Base-by-base conservation (phyloP, 2,797 vertebrate genomes). In the Typhlichthys eigenmanni region DNA sequence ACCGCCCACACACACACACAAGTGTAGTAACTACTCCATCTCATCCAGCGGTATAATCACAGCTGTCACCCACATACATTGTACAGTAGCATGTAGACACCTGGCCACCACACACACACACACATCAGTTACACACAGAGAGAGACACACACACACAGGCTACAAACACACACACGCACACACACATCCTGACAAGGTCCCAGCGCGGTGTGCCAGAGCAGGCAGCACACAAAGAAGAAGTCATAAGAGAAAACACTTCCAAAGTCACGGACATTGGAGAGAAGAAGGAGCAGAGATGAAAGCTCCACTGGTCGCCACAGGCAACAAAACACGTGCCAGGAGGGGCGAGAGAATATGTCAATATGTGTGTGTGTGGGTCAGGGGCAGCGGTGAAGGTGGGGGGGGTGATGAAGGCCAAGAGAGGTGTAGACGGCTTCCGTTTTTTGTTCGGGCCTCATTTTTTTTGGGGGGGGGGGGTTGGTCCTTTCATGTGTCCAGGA, bases 401-500 rank as follows among this genome's bases (percentile, higher is more conserved):
- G 43, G 47, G 43, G 29, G 71, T 79, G 85, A 85, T 87, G 82
- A 87, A 90, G 85, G 72, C 76, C 74, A 54, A 71, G 76, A 84
- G 82, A 84, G 88, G 87, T 86, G 83, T 78, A 77, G 80, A 86
- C 55, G 80, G 79, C 71, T 72, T 82, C 80, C 62, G 65, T 76
- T 78, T 86, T 84, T 83, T 74, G 78, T 81, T 73, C 61, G 48
- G 71, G 78, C 58, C 75, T 74, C 64, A 82, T 85, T 81, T 87
- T 87, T 76, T 29, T n/a, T n/a, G n/a, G 16, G 19, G 19, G 24
- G 24, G 24, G 79, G 85, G 89, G 89, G 89, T 80, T 69, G 79
- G 58, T 76, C 69, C 87, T 92, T 93, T 93, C 86, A 94, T 92
- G 89, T 90, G 71, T 79, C 84, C 90, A 93, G 92, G 92, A 94